Evolutionary conservation across 2,797 vertebrate genomes (phyloP).

Genomic region (Crenichthys baileyi): DNA sequence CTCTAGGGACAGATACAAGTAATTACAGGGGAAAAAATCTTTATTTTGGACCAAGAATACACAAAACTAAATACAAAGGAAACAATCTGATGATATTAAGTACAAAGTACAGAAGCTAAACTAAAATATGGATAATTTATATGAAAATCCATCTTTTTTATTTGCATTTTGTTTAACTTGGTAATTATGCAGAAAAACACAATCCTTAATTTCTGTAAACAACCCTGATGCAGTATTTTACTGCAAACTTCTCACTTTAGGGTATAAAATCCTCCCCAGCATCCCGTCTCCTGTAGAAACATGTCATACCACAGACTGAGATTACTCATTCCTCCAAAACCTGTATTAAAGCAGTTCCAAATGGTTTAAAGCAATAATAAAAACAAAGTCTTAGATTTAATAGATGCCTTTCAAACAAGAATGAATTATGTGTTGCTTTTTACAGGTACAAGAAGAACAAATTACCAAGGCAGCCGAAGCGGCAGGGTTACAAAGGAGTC

Average conservation of each 20-base stretch:
- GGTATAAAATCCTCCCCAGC: background rate
- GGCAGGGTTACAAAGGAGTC: constrained; percentile 60
- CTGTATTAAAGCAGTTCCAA: background rate
- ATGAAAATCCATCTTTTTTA: background rate
- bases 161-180: no score
- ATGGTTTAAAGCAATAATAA: background rate
- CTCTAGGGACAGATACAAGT: background rate
- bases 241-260: background rate
- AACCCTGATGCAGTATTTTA: background rate
- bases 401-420: background rate
- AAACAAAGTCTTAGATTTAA: background rate
- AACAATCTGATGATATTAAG: background rate
- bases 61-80: background rate
- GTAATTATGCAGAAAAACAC: no score
- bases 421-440: background rate
- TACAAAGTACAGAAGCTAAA: background rate
- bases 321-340: background rate
- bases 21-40: background rate
- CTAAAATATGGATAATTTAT: background rate
- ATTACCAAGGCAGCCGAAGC: constrained; percentile 49
- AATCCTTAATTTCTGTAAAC: background rate
- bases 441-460: constrained; percentile 72
- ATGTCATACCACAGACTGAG: background rate
- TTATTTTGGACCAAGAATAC: no score
- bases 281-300: background rate